Percentiles rank a stretch among this genome's conserved stretches.
phyloP scores from a whole-genome alignment of 2,113 vertebrate species.

The Procavia capensis region DNA sequence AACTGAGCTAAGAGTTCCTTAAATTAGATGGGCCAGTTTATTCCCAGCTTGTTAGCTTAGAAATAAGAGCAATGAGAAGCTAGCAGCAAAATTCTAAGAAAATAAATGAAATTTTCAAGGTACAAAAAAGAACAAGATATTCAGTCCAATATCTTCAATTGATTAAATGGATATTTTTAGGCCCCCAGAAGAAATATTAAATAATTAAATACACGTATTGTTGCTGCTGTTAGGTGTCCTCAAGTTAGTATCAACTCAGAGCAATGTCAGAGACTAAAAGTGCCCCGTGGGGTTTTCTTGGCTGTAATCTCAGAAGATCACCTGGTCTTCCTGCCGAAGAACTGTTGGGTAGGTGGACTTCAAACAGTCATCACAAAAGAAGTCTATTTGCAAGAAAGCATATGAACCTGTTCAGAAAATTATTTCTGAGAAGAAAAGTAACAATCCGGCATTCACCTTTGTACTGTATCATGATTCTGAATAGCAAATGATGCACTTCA shows the following conservation, averaged over 20 bases:
- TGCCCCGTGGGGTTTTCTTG: neutral
- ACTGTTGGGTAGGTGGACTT: neutral
- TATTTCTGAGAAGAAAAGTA: neutral
- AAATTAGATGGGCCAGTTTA: neutral
- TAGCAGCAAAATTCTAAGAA: neutral
- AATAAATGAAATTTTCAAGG: conserved; percentile 17
- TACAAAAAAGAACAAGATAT: neutral
- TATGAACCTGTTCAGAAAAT: neutral
- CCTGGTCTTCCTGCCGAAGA: neutral
- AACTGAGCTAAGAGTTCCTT: conserved; percentile 3
- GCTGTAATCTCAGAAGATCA: neutral
- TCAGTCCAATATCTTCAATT: neutral
- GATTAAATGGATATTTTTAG: neutral
- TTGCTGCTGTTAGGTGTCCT: neutral
- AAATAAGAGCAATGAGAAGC: conserved; percentile 17
- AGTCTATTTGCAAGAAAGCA: neutral
- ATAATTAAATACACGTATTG: neutral
- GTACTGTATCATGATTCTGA: neutral
- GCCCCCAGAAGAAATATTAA: neutral
- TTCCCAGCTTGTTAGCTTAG: conserved; percentile 31
- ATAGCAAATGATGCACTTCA: neutral
- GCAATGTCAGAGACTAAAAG: neutral
- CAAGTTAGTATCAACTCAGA: neutral
- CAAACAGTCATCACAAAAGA: neutral
- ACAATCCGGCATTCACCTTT: neutral